These are phyloP conservation scores for Drosophila eugracilis DNA, from an alignment of 1,140 invertebrate genomes.

Conservation along the genomic window DNA sequence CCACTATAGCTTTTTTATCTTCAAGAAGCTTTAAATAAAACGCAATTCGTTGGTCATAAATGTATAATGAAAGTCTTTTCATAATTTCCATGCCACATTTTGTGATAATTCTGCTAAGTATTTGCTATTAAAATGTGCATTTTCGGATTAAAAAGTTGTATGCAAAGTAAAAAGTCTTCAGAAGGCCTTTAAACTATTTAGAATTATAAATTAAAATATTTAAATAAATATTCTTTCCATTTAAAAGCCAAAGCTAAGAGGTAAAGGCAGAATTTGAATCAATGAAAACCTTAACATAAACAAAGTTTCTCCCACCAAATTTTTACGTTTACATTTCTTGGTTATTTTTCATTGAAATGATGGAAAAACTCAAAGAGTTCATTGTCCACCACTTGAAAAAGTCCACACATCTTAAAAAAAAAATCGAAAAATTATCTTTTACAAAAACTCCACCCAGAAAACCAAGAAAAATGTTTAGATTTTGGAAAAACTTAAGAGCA, in stretches of 20 bases:
- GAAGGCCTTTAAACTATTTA: too few species aligned
- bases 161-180: too few species aligned
- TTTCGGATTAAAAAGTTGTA: too few species aligned
- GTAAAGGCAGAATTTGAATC: too few species aligned
- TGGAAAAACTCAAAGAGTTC: conserved; percentile 24
- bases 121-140: too few species aligned
- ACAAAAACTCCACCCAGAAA: conserved; percentile 2
- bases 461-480: conserved; percentile 34
- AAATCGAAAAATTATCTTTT: not conserved
- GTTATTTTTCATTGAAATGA: not conserved
- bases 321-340: too few species aligned
- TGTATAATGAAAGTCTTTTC: not conserved
- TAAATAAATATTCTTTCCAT: too few species aligned
- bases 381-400: conserved; percentile 37
- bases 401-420: conserved; percentile 11
- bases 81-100: not conserved
- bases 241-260: too few species aligned
- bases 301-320: not conserved
- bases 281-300: not conserved
- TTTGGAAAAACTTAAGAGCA: conserved; percentile 22
- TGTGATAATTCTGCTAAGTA: not conserved
- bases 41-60: not conserved
- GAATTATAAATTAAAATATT: too few species aligned
- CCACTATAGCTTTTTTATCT: not conserved
- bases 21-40: conserved; percentile 3